phyloP scores from a whole-genome alignment of 1,140 invertebrate genomes.

The Lucilia sericata region DNA sequence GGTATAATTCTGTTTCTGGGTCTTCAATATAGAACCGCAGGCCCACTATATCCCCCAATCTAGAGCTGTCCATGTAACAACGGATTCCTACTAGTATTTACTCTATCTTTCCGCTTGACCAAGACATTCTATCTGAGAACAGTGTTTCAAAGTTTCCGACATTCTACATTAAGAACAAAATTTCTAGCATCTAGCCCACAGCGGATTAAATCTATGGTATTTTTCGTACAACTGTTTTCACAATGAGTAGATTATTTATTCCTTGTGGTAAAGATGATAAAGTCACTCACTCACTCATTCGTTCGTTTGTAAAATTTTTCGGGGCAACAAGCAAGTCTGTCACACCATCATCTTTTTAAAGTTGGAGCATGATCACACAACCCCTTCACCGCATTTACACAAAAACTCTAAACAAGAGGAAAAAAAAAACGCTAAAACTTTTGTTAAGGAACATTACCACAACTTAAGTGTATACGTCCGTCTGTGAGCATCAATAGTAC shows the following conservation, averaged over 20 bases:
- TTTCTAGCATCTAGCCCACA: not conserved
- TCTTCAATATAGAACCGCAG: too few relatives aligned
- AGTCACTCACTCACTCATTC: not conserved
- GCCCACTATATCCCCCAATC: too few relatives aligned
- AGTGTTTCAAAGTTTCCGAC: too few relatives aligned
- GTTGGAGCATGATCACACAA: constrained; percentile 6
- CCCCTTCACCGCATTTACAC: not conserved
- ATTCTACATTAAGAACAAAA: too few relatives aligned
- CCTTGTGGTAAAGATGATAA: constrained; percentile 39
- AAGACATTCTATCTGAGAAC: too few relatives aligned
- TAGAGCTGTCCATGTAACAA: too few relatives aligned
- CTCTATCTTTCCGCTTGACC: too few relatives aligned
- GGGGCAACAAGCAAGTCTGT: constrained; percentile 30
- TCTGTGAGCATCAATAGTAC: not conserved
- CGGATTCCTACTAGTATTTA: too few relatives aligned
- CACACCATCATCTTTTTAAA: constrained; percentile 32
- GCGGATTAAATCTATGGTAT: not conserved
- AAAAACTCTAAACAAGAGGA: not conserved
- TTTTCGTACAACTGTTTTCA: not conserved
- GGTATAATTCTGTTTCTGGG: too few relatives aligned
- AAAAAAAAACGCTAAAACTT: not conserved
- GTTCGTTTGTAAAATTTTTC: not conserved
- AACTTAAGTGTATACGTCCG: not conserved
- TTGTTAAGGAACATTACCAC: not conserved
- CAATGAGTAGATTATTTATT: constrained; percentile 21